phyloP scores from a whole-genome alignment of 2,888 invertebrate genomes.

The Noctua pronuba region DNA sequence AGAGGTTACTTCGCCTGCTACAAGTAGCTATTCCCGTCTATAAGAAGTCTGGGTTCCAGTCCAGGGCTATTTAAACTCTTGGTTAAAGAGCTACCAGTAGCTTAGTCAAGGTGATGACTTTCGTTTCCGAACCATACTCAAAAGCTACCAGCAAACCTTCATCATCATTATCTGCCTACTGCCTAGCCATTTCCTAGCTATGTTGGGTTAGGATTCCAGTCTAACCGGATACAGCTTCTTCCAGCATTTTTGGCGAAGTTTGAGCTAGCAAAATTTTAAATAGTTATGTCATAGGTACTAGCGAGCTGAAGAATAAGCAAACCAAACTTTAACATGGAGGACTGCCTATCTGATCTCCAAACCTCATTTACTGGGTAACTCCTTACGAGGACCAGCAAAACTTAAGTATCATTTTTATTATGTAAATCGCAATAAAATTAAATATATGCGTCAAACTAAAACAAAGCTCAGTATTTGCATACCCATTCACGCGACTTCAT shows the following conservation, averaged over 20 bases:
- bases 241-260: not conserved
- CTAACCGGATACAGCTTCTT: not conserved
- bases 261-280: not conserved
- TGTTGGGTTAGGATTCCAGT: not conserved
- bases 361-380: not conserved
- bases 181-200: not conserved
- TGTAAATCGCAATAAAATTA: conserved; percentile 1
- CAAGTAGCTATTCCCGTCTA: not conserved
- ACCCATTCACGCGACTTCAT: conserved; percentile 41
- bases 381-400: not conserved
- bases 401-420: not conserved
- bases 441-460: not conserved
- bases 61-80: not conserved
- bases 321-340: not conserved
- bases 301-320: not conserved
- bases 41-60: not conserved
- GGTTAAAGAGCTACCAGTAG: too few species aligned
- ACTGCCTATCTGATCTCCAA: not conserved
- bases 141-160: too few species aligned
- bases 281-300: not conserved
- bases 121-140: too few species aligned
- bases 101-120: too few species aligned
- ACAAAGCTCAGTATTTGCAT: conserved; percentile 50
- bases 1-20: too few species aligned
- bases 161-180: not conserved